Conservation (phyloP, 2,888 invertebrate species). For the Galerucella calmariensis region DNA sequence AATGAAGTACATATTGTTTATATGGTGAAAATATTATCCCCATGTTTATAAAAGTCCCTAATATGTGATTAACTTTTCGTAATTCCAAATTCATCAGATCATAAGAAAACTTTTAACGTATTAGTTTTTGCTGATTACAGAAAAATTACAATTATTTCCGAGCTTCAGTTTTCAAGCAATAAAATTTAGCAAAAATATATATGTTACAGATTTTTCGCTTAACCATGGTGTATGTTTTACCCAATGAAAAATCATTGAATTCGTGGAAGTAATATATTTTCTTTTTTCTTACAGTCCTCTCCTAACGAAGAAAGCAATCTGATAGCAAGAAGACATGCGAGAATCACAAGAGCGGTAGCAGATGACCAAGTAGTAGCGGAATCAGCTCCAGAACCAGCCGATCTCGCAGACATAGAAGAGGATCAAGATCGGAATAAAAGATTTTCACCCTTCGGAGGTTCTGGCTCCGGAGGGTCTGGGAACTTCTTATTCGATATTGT, state of each 20-base stretch:
- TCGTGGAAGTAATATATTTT: slow-evolving; percentile 7
- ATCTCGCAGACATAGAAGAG: slow-evolving; percentile 76
- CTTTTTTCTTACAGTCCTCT: slow-evolving; percentile 57
- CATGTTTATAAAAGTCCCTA: too few relatives aligned
- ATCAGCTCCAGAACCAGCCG: slow-evolving; percentile 75
- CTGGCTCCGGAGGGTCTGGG: slow-evolving; percentile 77
- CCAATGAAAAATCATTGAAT: not conserved
- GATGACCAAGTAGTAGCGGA: slow-evolving; percentile 58
- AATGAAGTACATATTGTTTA: too few relatives aligned
- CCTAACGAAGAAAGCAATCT: slow-evolving; percentile 53
- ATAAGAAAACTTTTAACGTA: too few relatives aligned
- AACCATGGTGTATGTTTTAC: not conserved
- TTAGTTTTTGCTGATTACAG: too few relatives aligned
- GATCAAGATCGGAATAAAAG: slow-evolving; percentile 87
- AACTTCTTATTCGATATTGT: slow-evolving; percentile 91
- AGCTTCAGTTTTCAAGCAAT: too few relatives aligned
- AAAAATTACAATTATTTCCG: too few relatives aligned
- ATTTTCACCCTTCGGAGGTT: slow-evolving; percentile 76
- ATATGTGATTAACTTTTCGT: too few relatives aligned
- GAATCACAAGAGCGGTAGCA: slow-evolving; percentile 57
- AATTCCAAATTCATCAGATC: too few relatives aligned
- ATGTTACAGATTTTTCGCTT: too few relatives aligned
- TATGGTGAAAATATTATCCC: too few relatives aligned
- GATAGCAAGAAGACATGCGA: slow-evolving; percentile 57
- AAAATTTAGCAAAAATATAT: too few relatives aligned